These are phyloP conservation scores for Rugalucina vietnamica DNA, from an alignment of 2,888 invertebrate genomes.

Conservation along the genomic window DNA sequence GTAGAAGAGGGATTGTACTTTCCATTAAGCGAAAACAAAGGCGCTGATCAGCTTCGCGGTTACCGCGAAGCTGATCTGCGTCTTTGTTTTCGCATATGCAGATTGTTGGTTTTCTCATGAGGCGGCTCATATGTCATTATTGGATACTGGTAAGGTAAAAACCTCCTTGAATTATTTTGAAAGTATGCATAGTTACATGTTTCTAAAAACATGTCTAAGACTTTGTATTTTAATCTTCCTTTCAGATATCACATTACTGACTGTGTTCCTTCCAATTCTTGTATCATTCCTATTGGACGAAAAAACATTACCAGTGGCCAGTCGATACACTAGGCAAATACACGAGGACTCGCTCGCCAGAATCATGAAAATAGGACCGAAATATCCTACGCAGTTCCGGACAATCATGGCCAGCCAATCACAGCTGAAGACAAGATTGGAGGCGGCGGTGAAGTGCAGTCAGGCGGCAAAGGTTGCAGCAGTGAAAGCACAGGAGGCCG, in stretches of 20 bases:
- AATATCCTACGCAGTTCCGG: conserved; percentile 97
- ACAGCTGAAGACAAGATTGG: conserved; percentile 92
- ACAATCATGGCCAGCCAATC: conserved; percentile 93
- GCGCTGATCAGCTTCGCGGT: too few relatives aligned
- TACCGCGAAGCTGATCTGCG: too few relatives aligned
- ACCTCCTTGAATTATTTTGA: too few relatives aligned
- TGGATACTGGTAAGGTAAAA: too few relatives aligned
- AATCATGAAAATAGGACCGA: conserved; percentile 95
- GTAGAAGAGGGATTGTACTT: too few relatives aligned
- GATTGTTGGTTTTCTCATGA: too few relatives aligned
- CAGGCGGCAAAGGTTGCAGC: conserved; percentile 86
- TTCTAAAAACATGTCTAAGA: too few relatives aligned
- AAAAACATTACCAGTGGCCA: conserved; percentile 79
- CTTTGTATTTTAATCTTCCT: conserved; percentile 44
- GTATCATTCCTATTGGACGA: conserved; percentile 92
- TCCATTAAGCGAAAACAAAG: too few relatives aligned
- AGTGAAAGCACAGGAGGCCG: conserved; percentile 62
- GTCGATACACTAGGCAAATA: conserved; percentile 83
- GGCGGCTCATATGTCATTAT: too few relatives aligned
- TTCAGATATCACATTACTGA: conserved; percentile 94
- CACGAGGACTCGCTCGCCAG: conserved; percentile 96
- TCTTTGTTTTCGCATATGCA: too few relatives aligned
- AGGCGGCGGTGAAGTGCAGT: conserved; percentile 92
- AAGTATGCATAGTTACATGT: too few relatives aligned
- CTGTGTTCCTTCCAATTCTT: conserved; percentile 94